Percentiles rank a stretch among this genome's conserved stretches.
phyloP scores from a whole-genome alignment of 2,888 invertebrate species.

The Drosophila prostipennis region DNA sequence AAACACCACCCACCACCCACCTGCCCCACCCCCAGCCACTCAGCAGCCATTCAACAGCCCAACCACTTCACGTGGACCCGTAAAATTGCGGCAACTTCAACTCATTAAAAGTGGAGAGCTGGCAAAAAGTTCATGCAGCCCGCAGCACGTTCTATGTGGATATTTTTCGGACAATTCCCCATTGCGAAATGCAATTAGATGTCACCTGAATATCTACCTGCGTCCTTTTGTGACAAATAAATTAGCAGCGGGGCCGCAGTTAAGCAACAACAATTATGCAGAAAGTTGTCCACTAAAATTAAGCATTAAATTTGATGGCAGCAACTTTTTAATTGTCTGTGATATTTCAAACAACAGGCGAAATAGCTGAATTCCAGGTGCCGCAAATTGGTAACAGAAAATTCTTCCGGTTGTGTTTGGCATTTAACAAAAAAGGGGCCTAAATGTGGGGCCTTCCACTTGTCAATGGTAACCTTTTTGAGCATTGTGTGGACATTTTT shows the following conservation, averaged over 20 bases:
- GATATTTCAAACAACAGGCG: conserved; percentile 41
- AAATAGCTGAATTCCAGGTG: conserved; percentile 5
- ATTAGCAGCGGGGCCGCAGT: conserved; percentile 47
- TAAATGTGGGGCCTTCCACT: neutral
- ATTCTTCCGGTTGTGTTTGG: neutral
- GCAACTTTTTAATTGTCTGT: conserved; percentile 59
- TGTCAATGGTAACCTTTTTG: conserved; percentile 10
- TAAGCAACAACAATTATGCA: conserved; percentile 54
- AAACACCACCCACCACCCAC: no score
- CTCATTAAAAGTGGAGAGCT: conserved; percentile 64
- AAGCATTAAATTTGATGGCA: conserved; percentile 56
- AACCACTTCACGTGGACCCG: conserved; percentile 35
- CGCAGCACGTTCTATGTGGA: conserved; percentile 40
- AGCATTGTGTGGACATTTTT: conserved; percentile 14
- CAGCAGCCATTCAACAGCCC: conserved; percentile 1
- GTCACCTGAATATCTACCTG: conserved; percentile 30
- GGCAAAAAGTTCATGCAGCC: conserved; percentile 48
- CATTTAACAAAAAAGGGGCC: neutral
- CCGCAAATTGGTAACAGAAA: neutral
- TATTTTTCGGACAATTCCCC: conserved; percentile 40
- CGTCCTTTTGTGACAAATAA: conserved; percentile 57
- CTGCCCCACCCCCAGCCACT: conserved; percentile 6
- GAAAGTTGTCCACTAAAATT: conserved; percentile 60
- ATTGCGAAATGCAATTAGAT: conserved; percentile 59
- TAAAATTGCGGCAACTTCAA: conserved; percentile 52